Percentiles rank a stretch among this genome's conserved stretches.
Conservation (phyloP, 2,888 invertebrate genomes). For the Aphodius sticticus region DNA sequence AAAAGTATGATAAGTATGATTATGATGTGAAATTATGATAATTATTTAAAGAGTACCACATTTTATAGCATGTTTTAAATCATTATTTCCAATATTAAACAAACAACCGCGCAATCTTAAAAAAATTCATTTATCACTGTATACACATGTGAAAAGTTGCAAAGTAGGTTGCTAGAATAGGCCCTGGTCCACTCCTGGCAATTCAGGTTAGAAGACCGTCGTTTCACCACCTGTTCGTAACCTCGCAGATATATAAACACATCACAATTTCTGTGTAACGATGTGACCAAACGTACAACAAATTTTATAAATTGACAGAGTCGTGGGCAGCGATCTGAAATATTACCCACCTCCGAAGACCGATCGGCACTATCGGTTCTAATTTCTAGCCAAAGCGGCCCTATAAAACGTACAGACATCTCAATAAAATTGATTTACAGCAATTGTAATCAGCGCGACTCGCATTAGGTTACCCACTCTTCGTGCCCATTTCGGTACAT, state of each 20-base stretch:
- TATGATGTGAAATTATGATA: no score
- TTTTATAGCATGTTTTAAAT: no score
- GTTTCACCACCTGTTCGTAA: not conserved
- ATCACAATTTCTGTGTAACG: not conserved
- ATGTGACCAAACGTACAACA: not conserved
- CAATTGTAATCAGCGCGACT: not conserved
- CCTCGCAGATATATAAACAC: not conserved
- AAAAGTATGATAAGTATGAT: no score
- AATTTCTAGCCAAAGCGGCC: not conserved
- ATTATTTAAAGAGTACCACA: no score
- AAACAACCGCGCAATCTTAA: no score
- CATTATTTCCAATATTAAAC: no score
- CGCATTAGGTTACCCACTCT: not conserved
- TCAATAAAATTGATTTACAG: not conserved
- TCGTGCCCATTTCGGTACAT: not conserved
- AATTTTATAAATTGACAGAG: not conserved
- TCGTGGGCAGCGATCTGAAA: not conserved
- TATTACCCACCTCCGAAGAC: not conserved
- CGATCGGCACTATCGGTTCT: not conserved
- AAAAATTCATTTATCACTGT: no score
- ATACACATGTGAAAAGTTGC: not conserved
- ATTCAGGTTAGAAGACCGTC: not conserved
- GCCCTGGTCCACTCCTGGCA: not conserved
- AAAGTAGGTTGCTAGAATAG: not conserved
- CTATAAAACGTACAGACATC: not conserved